Base-by-base conservation (phyloP, 2,888 invertebrate species). In the Siphlonurus alternatus region DNA sequence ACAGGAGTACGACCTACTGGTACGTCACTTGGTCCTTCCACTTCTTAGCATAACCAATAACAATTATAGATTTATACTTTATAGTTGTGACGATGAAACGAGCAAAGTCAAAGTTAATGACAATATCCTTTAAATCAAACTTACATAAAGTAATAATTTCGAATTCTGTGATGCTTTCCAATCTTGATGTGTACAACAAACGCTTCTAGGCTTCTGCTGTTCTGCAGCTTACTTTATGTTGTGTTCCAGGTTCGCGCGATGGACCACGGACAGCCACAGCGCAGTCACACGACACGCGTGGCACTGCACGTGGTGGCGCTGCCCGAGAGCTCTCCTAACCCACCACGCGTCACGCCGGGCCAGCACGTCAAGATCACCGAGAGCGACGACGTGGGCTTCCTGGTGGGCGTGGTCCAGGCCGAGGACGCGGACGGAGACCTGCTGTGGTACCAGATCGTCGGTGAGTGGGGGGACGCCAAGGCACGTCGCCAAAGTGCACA, bases 401-500 rank as follows among this genome's bases (percentile, higher is more conserved):
- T 93, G 68, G 89, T 97, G 1, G 84, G 89, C 62, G 82, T 92
- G 66, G 82, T 96, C 71, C 88, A 90, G 72, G 95, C 94, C 3
- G 78, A 80, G 54, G 95, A 96, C 77, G 84, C 85, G 63, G 95
- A 96, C 73, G 85, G 85, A 59, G 92, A 95, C 74, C 80, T 85
- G 66, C 79, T 98, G 69, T 96, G 93, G 89, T 97, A 89, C 76
- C 88, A 89, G 72, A 95, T 98, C 68, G 83, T 86, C 66, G 88
- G 89, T 90, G 75, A 78, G 86, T 78, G n/a, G n/a, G n/a, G n/a
- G 66, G 18, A 61, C 3, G 19, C n/a, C n/a, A 2, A 53, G 2
- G n/a, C 19, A 53, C 19, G n/a, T 19, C 1, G 19, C 2, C 19
- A n/a, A 53, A 53, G 53, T 53, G n/a, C 2, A 2, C n/a, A 53